phyloP scores from a whole-genome alignment of 2,888 invertebrate species.

The Exocentrus adspersus region DNA sequence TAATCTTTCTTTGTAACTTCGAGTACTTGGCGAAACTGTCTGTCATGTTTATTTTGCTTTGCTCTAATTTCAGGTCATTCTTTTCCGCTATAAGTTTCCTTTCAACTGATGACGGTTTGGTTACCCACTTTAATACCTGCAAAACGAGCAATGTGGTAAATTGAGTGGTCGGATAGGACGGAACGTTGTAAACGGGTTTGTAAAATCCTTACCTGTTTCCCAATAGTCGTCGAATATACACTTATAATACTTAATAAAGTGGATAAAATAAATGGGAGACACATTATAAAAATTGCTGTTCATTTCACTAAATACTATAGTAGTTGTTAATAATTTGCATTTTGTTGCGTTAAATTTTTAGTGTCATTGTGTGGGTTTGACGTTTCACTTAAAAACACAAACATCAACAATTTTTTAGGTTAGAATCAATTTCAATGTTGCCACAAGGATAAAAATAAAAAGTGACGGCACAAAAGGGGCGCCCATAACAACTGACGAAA shows the following conservation, averaged over 20 bases:
- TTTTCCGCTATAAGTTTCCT: slow-evolving; percentile 62
- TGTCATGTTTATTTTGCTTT: slow-evolving; percentile 67
- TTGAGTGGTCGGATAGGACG: too few species aligned
- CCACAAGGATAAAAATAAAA: too few species aligned
- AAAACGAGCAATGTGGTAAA: slow-evolving; percentile 43
- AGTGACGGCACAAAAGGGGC: too few species aligned
- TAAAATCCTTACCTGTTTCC: slow-evolving; percentile 66
- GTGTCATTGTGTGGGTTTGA: too few species aligned
- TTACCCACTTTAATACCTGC: slow-evolving; percentile 67
- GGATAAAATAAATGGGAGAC: slow-evolving; percentile 60
- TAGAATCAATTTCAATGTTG: too few species aligned
- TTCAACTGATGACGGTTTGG: slow-evolving; percentile 64
- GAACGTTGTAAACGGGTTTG: too few species aligned
- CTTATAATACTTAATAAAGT: slow-evolving; percentile 65
- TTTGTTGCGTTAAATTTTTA: too few species aligned
- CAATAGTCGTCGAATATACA: slow-evolving; percentile 63
- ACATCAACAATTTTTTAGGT: too few species aligned
- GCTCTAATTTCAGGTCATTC: slow-evolving; percentile 63
- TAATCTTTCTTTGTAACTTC: slow-evolving; percentile 69
- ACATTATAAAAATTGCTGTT: slow-evolving; percentile 21
- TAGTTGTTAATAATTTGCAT: too few species aligned
- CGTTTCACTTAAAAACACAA: too few species aligned
- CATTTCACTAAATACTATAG: too few species aligned
- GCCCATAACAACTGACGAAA: too few species aligned
- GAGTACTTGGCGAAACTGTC: slow-evolving; percentile 71